Conservation (phyloP, 2,888 invertebrate genomes). For the Nezara viridula region DNA sequence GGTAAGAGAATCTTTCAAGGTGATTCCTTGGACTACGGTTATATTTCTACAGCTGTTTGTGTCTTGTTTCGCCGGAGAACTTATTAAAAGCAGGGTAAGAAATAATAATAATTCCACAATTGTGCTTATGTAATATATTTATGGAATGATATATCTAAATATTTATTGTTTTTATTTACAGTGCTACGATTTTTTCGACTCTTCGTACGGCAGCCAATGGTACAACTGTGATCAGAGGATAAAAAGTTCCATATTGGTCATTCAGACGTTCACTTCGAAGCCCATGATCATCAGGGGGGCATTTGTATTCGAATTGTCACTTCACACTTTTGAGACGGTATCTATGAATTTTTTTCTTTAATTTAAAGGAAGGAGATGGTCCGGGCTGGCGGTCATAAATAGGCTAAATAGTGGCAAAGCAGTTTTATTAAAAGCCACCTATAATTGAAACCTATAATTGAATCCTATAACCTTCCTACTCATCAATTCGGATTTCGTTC, state of each 20-base stretch:
- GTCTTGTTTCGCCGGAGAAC: constrained; percentile 53
- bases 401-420: no score
- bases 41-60: constrained; percentile 54
- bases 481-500: no score
- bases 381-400: no score
- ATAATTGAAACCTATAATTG: no score
- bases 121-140: no score
- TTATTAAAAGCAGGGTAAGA: constrained; percentile 50
- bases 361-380: no score
- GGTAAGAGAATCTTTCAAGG: constrained; percentile 52
- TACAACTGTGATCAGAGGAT: not conserved
- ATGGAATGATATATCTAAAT: not conserved
- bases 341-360: not conserved
- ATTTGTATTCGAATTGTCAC: constrained; percentile 9
- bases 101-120: no score
- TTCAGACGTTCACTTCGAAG: constrained; percentile 26
- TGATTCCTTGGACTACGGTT: constrained; percentile 45
- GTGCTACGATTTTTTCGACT: constrained; percentile 18
- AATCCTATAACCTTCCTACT: no score
- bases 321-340: constrained; percentile 30
- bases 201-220: not conserved
- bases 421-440: no score
- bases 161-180: not conserved
- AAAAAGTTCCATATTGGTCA: not conserved
- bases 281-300: constrained; percentile 28